phyloP scores from a whole-genome alignment of 2,113 vertebrate genomes.

The Actinemys pallida region DNA sequence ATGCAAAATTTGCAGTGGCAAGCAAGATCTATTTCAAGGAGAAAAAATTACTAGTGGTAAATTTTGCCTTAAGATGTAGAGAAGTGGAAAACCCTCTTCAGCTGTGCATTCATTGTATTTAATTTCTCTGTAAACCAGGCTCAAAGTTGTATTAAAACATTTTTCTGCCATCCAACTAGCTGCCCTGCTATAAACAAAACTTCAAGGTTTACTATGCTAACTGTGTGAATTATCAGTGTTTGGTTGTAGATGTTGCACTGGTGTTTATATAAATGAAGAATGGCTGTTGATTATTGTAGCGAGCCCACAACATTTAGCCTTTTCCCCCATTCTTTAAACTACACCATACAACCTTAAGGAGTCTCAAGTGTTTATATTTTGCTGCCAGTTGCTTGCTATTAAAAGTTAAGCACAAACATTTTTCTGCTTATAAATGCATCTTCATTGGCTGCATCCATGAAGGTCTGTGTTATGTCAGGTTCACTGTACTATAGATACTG shows the following conservation, averaged over 20 bases:
- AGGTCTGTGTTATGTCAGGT: background rate
- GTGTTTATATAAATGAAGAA: background rate
- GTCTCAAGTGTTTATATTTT: background rate
- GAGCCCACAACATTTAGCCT: background rate
- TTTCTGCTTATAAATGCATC: background rate
- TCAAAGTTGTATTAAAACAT: rapidly evolving
- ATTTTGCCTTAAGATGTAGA: background rate
- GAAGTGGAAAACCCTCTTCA: background rate
- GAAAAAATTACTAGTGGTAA: background rate
- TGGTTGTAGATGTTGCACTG: rapidly evolving
- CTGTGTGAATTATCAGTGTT: background rate
- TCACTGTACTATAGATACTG: background rate
- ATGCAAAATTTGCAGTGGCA: background rate
- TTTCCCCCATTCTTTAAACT: background rate
- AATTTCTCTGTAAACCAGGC: background rate
- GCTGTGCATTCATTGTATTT: background rate
- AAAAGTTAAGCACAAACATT: background rate
- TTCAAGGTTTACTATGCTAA: background rate
- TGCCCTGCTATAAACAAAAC: background rate
- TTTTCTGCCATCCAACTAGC: background rate
- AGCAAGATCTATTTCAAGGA: rapidly evolving
- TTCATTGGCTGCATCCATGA: background rate
- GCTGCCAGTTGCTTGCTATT: background rate
- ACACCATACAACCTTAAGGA: background rate
- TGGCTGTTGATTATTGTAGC: background rate